Evolutionary conservation across 2,888 invertebrate species (phyloP).

Genomic region (Leucophenga maculata): DNA sequence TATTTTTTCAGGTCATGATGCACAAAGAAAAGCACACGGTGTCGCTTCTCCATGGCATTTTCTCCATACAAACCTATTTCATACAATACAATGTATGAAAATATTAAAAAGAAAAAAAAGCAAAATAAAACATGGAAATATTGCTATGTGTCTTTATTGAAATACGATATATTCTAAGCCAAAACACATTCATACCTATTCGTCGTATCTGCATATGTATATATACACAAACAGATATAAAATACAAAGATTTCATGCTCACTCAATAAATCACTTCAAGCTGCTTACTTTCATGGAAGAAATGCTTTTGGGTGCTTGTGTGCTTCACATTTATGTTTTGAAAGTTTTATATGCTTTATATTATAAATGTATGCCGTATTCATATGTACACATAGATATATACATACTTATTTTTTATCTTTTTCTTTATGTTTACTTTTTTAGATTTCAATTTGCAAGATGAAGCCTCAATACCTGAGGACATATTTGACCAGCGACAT

Average conservation of each 20-base stretch:
- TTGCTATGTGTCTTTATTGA: background rate
- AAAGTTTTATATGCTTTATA: too few relatives aligned
- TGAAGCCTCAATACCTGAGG: slow-evolving; percentile 67
- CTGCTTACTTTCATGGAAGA: slow-evolving; percentile 53
- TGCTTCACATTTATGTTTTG: background rate
- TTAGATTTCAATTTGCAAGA: slow-evolving; percentile 68
- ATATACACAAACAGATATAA: slow-evolving; percentile 10
- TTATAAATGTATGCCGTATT: background rate
- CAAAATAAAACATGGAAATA: too few relatives aligned
- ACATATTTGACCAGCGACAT: slow-evolving; percentile 64
- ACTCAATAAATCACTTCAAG: slow-evolving; percentile 51
- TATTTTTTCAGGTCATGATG: slow-evolving; percentile 52
- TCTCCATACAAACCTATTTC: slow-evolving; percentile 32
- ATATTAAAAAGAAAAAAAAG: background rate
- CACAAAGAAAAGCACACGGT: background rate
- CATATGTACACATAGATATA: background rate
- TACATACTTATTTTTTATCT: background rate
- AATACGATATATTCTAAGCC: too few relatives aligned
- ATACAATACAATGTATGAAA: background rate
- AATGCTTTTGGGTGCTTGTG: background rate
- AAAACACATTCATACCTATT: background rate
- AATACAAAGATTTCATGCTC: slow-evolving; percentile 6
- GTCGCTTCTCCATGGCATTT: too few relatives aligned
- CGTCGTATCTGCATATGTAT: slow-evolving; percentile 1
- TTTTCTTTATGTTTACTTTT: slow-evolving; percentile 35